Conservation (phyloP, 1,140 invertebrate genomes). For the Leptonema lineaticorne region DNA sequence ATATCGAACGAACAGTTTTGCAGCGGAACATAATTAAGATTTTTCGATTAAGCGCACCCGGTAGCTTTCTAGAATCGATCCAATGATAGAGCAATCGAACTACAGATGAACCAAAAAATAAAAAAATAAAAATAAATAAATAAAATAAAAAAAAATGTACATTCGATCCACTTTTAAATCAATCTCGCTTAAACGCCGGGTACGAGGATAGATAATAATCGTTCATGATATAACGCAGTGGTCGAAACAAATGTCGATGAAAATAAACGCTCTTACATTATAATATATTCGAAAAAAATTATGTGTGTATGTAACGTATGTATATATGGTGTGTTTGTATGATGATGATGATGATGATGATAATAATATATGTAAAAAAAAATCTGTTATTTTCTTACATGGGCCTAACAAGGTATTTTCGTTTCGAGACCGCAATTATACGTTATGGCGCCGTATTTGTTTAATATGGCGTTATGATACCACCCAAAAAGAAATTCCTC, state of each 20-base stretch:
- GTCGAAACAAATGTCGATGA: not conserved
- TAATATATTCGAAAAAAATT: too few species aligned
- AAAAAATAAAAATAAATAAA: too few species aligned
- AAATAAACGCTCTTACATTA: not conserved
- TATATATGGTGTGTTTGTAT: too few species aligned
- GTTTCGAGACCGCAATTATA: conserved; percentile 30
- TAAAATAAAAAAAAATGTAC: conserved; percentile 1
- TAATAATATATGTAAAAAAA: not conserved
- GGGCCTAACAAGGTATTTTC: conserved; percentile 26
- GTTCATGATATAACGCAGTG: conserved; percentile 1
- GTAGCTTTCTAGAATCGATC: not conserved
- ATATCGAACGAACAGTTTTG: not conserved
- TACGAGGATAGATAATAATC: conserved; percentile 18
- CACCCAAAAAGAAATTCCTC: conserved; percentile 30
- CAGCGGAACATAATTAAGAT: not conserved
- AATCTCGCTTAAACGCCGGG: conserved; percentile 29
- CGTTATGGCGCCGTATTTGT: conserved; percentile 32
- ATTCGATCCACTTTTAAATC: conserved; percentile 25
- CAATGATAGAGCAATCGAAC: conserved; percentile 20
- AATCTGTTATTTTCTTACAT: conserved; percentile 27
- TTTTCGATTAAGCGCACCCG: too few species aligned
- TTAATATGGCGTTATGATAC: conserved; percentile 32
- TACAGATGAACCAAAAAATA: not conserved
- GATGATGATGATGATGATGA: not conserved
- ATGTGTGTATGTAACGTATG: too few species aligned